Percentiles rank a stretch among this genome's conserved stretches.
These are phyloP conservation scores for Eubasilissa splendida DNA, from an alignment of 2,888 invertebrate species.

Conservation along the genomic window DNA sequence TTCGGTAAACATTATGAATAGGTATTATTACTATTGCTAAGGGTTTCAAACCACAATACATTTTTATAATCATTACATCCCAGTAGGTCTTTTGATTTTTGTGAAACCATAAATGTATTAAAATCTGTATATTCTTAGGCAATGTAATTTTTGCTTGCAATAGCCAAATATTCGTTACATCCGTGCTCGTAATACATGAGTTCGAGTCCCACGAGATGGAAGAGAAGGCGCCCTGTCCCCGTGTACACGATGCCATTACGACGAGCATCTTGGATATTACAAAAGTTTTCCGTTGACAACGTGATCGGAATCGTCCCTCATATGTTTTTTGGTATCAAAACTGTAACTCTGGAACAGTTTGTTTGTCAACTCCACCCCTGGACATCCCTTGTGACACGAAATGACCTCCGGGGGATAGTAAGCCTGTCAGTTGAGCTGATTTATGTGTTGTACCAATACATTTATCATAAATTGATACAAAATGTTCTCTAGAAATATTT, in stretches of 20 bases:
- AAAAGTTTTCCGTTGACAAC: constrained; percentile 55
- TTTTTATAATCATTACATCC: too few relatives aligned
- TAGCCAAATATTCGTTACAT: too few relatives aligned
- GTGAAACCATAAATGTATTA: too few relatives aligned
- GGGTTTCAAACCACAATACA: too few relatives aligned
- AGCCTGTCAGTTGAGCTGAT: constrained; percentile 5
- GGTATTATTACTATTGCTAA: too few relatives aligned
- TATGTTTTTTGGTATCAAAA: constrained; percentile 28
- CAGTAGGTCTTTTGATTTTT: too few relatives aligned
- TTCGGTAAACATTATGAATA: too few relatives aligned
- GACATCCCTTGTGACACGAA: background rate
- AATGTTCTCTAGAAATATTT: too few relatives aligned
- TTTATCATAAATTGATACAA: constrained; percentile 2
- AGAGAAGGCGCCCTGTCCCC: background rate
- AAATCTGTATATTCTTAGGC: too few relatives aligned
- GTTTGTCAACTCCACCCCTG: constrained; percentile 52
- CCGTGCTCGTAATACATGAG: too few relatives aligned
- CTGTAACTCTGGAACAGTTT: constrained; percentile 38
- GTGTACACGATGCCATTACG: constrained; percentile 50
- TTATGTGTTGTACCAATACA: constrained; percentile 14
- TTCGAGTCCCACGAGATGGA: background rate
- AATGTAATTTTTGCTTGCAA: too few relatives aligned
- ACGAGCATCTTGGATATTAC: constrained; percentile 56
- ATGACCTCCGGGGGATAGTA: background rate
- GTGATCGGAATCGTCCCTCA: constrained; percentile 56